Conservation (phyloP, 2,797 vertebrate genomes). For the Leptoclinus maculatus region DNA sequence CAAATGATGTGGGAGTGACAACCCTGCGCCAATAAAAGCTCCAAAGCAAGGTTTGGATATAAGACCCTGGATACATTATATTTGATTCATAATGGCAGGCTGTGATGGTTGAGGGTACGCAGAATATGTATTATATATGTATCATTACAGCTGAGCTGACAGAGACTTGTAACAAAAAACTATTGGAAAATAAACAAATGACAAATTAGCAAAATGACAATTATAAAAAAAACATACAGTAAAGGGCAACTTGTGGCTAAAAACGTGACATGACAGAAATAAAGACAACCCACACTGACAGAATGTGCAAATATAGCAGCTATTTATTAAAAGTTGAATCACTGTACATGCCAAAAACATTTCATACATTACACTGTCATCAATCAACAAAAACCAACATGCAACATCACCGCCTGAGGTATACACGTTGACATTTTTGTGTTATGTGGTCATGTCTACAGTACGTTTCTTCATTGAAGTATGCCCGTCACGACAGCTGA, state of each 20-base stretch:
- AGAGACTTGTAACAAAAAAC: background rate
- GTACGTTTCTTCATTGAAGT: slow-evolving; percentile 8
- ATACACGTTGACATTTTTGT: background rate
- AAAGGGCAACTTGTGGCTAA: background rate
- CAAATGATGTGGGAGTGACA: background rate
- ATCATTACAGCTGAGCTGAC: background rate
- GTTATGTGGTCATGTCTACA: slow-evolving; percentile 2
- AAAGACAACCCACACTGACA: background rate
- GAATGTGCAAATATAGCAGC: slow-evolving; percentile 39
- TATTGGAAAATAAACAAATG: background rate
- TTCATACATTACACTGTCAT: slow-evolving; percentile 32
- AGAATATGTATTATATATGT: background rate
- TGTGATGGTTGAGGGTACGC: background rate
- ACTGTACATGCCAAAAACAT: slow-evolving; percentile 52
- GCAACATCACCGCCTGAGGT: slow-evolving; percentile 22
- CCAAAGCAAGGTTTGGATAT: background rate
- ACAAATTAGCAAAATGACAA: background rate
- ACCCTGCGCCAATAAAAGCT: background rate
- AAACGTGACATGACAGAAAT: background rate
- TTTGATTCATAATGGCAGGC: background rate
- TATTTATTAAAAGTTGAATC: slow-evolving; percentile 64
- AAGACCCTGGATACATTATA: background rate
- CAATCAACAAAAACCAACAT: slow-evolving; percentile 16
- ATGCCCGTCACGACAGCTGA: background rate
- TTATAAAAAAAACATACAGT: background rate